phyloP scores from a whole-genome alignment of 2,888 invertebrate genomes.

The Agonopterix alstromeriana region DNA sequence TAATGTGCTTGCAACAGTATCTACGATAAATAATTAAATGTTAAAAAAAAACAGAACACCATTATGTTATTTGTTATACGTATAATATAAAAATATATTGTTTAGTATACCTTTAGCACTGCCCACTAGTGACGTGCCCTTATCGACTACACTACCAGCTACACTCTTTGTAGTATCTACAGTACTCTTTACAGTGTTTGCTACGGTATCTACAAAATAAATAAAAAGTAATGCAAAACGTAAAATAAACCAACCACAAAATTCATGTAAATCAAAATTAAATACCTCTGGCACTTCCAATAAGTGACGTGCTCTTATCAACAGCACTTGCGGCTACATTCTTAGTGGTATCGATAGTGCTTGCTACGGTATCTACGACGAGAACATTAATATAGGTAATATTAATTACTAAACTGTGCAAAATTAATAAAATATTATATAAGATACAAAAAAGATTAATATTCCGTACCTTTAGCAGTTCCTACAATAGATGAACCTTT shows the following conservation, averaged over 20 bases:
- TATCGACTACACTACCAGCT: slow-evolving; percentile 36
- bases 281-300: slow-evolving; percentile 30
- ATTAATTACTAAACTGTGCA: not conserved
- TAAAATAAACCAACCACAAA: not conserved
- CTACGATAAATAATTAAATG: slow-evolving; percentile 27
- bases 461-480: slow-evolving; percentile 30
- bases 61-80: too few relatives aligned
- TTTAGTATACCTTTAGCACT: slow-evolving; percentile 27
- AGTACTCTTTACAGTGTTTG: slow-evolving; percentile 27
- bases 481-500: slow-evolving; percentile 30
- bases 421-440: not conserved
- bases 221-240: not conserved
- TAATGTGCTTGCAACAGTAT: slow-evolving; percentile 39
- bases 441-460: too few relatives aligned
- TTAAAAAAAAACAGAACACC: not conserved
- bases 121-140: slow-evolving; percentile 26
- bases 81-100: too few relatives aligned
- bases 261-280: not conserved
- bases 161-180: slow-evolving; percentile 42
- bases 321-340: slow-evolving; percentile 26
- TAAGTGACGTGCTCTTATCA: slow-evolving; percentile 33
- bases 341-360: slow-evolving; percentile 30
- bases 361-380: slow-evolving; percentile 20
- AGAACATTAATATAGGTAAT: not conserved
- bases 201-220: slow-evolving; percentile 23